Base-by-base conservation (phyloP, 2,888 invertebrate species). In the Nematopogon swammerdamellus region DNA sequence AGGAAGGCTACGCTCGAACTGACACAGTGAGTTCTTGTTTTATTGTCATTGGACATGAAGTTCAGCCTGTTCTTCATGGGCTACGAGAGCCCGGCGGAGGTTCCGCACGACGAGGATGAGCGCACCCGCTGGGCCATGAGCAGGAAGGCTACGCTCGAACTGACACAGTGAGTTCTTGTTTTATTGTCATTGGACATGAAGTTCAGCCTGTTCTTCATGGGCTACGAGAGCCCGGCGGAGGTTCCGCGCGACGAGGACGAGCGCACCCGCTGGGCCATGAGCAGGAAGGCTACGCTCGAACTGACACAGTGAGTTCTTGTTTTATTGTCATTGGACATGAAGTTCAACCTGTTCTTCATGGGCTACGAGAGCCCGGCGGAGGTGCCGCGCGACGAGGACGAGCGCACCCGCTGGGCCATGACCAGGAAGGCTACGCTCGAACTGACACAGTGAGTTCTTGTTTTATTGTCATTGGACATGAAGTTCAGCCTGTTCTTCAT, bases 51-150 rank as follows among this genome's bases (percentile, higher is more conserved):
- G 0, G 85, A 84, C 51, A 91, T 92, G 84, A 91, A 93, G 68
- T 97, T 97, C 67, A 88, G 93, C 0, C 64, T 97, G 3, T 97
- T 93, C 71, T 97, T 97, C 64, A 85, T 95, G 87, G 95, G 93
- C 0, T 97, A 89, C 67, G 96, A 95, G 67, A 82, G 88, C 49
- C 77, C 84, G 0, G 75, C 77, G 1, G 89, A 92, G 46, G 81
- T 93, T 11, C 92, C 94, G 0, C 73, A 77, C 1, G 90, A 93
- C 59, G 82, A 85, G 43, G 75, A 72, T 2, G 87, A 89, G 45
- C 81, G 89, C 49, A 82, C 82, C 0, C 72, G 80, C 49, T 97
- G 94, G 92, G 86, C 92, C 0, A 84, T 94, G 65, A 84, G 85
- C 1, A 85, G 90, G 56, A 93, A 89, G 65, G 95, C 92, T 2